Conservation (phyloP, 2,888 invertebrate genomes). For the Cerastis leucographa region DNA sequence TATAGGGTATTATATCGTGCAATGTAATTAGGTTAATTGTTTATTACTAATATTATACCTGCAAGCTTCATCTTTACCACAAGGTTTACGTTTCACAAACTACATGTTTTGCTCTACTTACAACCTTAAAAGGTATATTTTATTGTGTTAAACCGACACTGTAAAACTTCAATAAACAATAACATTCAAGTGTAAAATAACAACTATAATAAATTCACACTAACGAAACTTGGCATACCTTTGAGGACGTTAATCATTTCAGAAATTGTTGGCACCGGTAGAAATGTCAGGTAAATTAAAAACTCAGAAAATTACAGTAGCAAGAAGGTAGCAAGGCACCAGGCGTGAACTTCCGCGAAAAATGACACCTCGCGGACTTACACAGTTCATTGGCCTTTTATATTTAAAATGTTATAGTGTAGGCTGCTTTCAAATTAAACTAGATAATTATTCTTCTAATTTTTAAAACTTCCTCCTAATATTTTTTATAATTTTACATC, state of each 20-base stretch:
- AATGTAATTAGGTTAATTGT: slow-evolving; percentile 64
- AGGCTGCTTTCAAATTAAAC: neutral
- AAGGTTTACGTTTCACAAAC: slow-evolving; percentile 24
- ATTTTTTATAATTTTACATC: neutral
- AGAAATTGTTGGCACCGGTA: slow-evolving; percentile 19
- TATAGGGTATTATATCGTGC: slow-evolving; percentile 47
- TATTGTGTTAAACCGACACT: slow-evolving; percentile 5
- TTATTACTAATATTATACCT: slow-evolving; percentile 48
- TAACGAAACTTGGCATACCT: slow-evolving; percentile 17
- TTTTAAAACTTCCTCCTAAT: neutral
- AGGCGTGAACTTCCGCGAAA: slow-evolving; percentile 50
- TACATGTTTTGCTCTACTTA: slow-evolving; percentile 35
- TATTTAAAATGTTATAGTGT: neutral
- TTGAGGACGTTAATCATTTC: slow-evolving; percentile 38
- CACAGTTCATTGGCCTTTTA: slow-evolving; percentile 40
- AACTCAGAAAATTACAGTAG: slow-evolving; percentile 47
- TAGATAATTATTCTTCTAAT: neutral
- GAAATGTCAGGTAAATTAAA: slow-evolving; percentile 51
- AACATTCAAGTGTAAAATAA: slow-evolving; percentile 1
- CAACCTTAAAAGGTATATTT: slow-evolving; percentile 11
- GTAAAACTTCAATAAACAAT: neutral
- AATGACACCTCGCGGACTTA: slow-evolving; percentile 27
- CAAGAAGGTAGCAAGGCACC: slow-evolving; percentile 11
- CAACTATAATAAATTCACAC: slow-evolving; percentile 11
- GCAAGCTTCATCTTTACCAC: slow-evolving; percentile 42